Percentiles rank a stretch among this genome's conserved stretches.
Evolutionary conservation across 2,797 vertebrate species (phyloP).

Genomic region (Coracias cyanogaster): DNA sequence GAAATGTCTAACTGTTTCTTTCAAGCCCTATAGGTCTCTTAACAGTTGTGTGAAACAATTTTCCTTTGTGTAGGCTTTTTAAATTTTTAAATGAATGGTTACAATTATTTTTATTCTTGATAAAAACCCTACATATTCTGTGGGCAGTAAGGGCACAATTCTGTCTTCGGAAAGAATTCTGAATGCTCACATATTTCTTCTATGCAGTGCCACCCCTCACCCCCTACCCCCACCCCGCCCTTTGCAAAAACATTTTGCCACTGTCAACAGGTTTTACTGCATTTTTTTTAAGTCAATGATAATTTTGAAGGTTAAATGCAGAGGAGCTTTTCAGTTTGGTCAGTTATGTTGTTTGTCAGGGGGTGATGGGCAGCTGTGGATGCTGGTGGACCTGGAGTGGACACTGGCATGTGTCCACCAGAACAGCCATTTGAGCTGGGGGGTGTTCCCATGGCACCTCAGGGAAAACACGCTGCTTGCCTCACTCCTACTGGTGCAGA

Average conservation of each 20-base stretch:
- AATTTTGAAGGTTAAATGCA: neutral
- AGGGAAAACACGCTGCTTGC: neutral
- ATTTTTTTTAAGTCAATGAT: neutral
- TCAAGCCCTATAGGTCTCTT: neutral
- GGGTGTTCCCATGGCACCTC: neutral
- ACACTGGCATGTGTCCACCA: neutral
- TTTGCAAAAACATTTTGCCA: neutral
- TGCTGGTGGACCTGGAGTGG: neutral
- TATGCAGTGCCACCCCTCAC: too few species aligned
- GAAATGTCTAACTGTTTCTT: neutral
- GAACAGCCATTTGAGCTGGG: neutral
- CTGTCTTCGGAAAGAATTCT: neutral
- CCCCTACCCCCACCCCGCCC: neutral
- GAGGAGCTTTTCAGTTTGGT: neutral
- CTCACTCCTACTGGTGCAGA: fast-evolving
- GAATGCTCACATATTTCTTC: neutral
- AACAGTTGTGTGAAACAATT: neutral
- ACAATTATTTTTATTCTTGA: neutral
- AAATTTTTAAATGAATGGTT: neutral
- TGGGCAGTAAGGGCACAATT: neutral
- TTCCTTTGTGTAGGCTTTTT: neutral
- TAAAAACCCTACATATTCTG: neutral
- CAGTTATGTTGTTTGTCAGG: neutral
- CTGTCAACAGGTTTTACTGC: neutral
- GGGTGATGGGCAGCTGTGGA: neutral